Evolutionary conservation across 2,113 vertebrate species (phyloP), one percentile per base, ranked within the genome.

Genomic region (Eulacestoma nigropectus): DNA sequence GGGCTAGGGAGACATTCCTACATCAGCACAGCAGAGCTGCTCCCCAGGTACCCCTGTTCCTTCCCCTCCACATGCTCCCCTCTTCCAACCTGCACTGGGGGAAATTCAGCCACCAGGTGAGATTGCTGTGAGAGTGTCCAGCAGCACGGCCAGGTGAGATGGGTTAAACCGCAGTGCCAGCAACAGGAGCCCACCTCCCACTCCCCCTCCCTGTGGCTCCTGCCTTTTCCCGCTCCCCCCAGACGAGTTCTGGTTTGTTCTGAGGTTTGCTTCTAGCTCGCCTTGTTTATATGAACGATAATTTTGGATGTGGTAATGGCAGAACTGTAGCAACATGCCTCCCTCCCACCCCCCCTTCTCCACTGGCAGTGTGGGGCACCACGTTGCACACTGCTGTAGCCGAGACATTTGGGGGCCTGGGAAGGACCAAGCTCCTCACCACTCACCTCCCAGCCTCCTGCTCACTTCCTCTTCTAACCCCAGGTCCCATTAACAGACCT

Each of bases 271-370:
- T 96, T 46, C 93, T 97, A 32, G 91, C 93, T 94, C 3, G 21
- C 70, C 95, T 90, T 92, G 84, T 96, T 97, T 97, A 93, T 79
- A 57, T 0, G 68, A 97, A 84, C 3, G 56, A 87, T 96, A 84
- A 92, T 95, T 92, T 87, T 96, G 88, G 80, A 92, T 85, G 92
- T 74, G 60, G 93, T 97, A 93, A 96, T 3, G 47, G 55, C 93
- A 65, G 96, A 97, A 92, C 91, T 98, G 98, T 64, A 97, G 93
- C 84, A 92, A 98, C 98, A 96, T 67, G 97, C 94, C 96, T 95
- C 8, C 7, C 56, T 69, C 91, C 77, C 35, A 2, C 33, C 83
- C 78, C 69, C 56, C 73, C 6, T 13, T 69, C 92, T 64, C 25
- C 80, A 22, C 21, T 18, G 1, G 96, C 6, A 1, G 75, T 39